phyloP scores from a whole-genome alignment of 2,797 vertebrate species.

The Pagetopsis macropterus region DNA sequence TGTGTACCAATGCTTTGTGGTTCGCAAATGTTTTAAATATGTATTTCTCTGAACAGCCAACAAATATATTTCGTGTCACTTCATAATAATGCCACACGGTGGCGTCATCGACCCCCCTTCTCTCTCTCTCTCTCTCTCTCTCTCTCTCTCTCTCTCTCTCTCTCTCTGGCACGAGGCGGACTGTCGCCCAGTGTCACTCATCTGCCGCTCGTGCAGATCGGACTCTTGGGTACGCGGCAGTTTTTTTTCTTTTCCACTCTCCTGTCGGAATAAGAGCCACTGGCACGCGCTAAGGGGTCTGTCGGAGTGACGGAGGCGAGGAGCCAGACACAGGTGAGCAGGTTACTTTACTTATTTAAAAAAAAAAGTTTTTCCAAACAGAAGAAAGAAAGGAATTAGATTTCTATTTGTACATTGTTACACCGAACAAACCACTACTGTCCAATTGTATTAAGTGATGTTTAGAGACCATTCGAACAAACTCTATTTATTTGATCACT shows the following conservation, averaged over 20 bases:
- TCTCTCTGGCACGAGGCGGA: conserved; percentile 33
- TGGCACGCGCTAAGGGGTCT: background rate
- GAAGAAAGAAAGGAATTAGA: too few species aligned
- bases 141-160: conserved; percentile 11
- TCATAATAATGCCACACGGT: conserved; percentile 31
- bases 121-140: conserved; percentile 11
- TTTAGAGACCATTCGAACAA: too few species aligned
- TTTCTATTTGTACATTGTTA: too few species aligned
- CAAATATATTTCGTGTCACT: too few species aligned
- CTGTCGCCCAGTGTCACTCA: conserved; percentile 44
- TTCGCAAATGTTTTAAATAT: background rate
- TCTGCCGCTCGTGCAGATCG: conserved; percentile 27
- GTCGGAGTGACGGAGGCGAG: conserved; percentile 37
- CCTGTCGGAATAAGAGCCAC: conserved; percentile 8
- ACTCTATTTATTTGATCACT: too few species aligned
- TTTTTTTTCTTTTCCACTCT: background rate
- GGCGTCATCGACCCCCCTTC: conserved; percentile 38
- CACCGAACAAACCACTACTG: too few species aligned
- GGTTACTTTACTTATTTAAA: background rate
- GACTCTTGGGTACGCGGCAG: conserved; percentile 2
- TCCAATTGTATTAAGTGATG: too few species aligned
- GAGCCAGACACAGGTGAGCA: conserved; percentile 67
- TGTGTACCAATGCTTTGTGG: background rate
- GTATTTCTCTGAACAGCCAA: too few species aligned
- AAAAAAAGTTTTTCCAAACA: conserved; percentile 24